phyloP scores from a whole-genome alignment of 2,888 invertebrate species.

The Ormyrus labotus region DNA sequence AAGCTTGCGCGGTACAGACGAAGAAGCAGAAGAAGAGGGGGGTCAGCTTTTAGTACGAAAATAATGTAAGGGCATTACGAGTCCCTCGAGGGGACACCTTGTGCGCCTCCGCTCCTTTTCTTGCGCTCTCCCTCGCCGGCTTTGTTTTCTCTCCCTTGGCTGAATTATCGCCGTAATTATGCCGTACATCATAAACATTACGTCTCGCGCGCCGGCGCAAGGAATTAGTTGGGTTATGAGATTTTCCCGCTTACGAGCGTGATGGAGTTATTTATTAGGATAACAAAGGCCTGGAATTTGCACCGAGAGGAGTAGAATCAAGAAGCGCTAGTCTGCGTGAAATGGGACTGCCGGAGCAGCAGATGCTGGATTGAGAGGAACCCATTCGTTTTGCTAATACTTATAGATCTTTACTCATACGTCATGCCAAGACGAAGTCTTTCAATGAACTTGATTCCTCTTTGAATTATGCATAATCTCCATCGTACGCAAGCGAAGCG shows the following conservation, averaged over 20 bases:
- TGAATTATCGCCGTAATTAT: conserved; percentile 71
- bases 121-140: conserved; percentile 42
- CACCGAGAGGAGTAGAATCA: too few relatives aligned
- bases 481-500: too few relatives aligned
- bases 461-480: too few relatives aligned
- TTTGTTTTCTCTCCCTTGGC: conserved; percentile 57
- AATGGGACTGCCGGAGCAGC: not conserved
- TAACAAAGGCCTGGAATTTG: conserved; percentile 34
- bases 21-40: conserved; percentile 46
- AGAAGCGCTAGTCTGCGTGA: not conserved
- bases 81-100: conserved; percentile 63
- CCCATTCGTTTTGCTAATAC: too few relatives aligned
- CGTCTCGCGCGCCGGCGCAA: conserved; percentile 38
- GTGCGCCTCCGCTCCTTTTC: conserved; percentile 9
- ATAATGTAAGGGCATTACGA: conserved; percentile 68
- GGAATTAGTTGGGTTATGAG: conserved; percentile 59
- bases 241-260: conserved; percentile 53
- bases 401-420: too few relatives aligned
- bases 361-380: not conserved
- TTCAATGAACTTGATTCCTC: too few relatives aligned
- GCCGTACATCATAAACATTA: conserved; percentile 65
- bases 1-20: conserved; percentile 57
- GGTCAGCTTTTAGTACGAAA: conserved; percentile 64
- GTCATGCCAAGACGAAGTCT: too few relatives aligned
- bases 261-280: conserved; percentile 54